These are phyloP conservation scores for Drosophila tropicalis DNA, from an alignment of 1,140 invertebrate genomes.

Conservation along the genomic window DNA sequence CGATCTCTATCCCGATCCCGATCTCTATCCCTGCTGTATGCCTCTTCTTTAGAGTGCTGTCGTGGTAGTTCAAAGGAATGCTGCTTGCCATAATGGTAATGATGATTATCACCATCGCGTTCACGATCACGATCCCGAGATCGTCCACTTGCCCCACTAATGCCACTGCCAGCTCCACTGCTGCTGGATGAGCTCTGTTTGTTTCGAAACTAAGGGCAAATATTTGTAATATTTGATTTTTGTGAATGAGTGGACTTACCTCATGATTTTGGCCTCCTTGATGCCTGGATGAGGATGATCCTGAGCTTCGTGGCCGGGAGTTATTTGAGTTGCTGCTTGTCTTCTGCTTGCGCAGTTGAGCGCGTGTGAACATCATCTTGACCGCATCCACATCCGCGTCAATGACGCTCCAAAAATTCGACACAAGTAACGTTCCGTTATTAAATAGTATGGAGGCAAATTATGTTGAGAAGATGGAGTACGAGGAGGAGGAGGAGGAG, in stretches of 20 bases:
- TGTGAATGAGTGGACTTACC: constrained; percentile 30
- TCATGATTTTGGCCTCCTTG: constrained; percentile 40
- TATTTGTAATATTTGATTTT: no score
- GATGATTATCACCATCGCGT: constrained; percentile 53
- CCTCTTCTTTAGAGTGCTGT: constrained; percentile 79
- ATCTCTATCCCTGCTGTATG: constrained; percentile 62
- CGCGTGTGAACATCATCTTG: constrained; percentile 82
- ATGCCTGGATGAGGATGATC: constrained; percentile 36
- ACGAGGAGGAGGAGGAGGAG: background rate
- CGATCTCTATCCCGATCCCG: constrained; percentile 52
- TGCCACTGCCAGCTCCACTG: constrained; percentile 56
- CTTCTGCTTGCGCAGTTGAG: constrained; percentile 81
- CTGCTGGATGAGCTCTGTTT: constrained; percentile 64
- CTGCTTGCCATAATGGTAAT: constrained; percentile 66
- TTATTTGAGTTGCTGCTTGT: constrained; percentile 62
- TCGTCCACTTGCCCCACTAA: constrained; percentile 53
- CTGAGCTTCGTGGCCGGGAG: constrained; percentile 64
- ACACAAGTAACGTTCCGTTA: constrained; percentile 33
- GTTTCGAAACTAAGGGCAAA: constrained; percentile 50
- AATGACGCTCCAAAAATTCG: constrained; percentile 30
- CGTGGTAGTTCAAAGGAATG: constrained; percentile 79
- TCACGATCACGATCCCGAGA: constrained; percentile 58
- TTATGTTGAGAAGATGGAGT: background rate
- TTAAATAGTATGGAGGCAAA: constrained; percentile 15
- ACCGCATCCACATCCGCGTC: constrained; percentile 48